Evolutionary conservation across 2,113 vertebrate genomes (phyloP).

Genomic region (Uria lomvia): DNA sequence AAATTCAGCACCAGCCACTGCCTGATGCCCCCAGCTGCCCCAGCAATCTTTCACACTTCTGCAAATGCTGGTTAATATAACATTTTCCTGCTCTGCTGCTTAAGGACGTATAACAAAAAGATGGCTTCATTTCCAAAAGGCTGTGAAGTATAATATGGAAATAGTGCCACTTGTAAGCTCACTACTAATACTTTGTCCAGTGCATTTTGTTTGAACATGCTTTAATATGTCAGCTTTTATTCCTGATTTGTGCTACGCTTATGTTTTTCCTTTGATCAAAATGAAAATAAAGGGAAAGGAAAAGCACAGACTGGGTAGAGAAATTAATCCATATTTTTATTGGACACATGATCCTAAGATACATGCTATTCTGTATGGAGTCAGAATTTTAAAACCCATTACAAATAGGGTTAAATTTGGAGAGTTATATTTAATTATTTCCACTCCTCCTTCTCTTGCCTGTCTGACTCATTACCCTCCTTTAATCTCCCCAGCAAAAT

Average conservation of each 20-base stretch:
- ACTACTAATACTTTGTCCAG: neutral
- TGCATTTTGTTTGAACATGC: neutral
- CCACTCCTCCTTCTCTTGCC: neutral
- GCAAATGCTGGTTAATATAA: neutral
- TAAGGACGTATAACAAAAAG: neutral
- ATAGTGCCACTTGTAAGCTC: neutral
- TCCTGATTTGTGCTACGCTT: neutral
- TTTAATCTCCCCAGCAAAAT: neutral
- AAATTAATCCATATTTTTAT: neutral
- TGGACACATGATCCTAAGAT: neutral
- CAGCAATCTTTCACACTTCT: neutral
- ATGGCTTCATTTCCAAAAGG: constrained; percentile 19
- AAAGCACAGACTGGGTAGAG: neutral
- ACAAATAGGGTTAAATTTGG: neutral
- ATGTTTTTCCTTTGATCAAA: neutral
- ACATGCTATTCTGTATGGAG: neutral
- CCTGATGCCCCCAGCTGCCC: neutral
- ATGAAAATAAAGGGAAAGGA: neutral
- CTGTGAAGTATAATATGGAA: neutral
- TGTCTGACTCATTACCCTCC: neutral
- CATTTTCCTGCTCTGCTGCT: neutral
- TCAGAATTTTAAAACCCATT: neutral
- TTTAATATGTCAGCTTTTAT: neutral
- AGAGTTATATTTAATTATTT: neutral
- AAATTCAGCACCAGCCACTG: neutral